Conservation (phyloP, 1,140 invertebrate genomes). For the Dendroctonus valens region DNA sequence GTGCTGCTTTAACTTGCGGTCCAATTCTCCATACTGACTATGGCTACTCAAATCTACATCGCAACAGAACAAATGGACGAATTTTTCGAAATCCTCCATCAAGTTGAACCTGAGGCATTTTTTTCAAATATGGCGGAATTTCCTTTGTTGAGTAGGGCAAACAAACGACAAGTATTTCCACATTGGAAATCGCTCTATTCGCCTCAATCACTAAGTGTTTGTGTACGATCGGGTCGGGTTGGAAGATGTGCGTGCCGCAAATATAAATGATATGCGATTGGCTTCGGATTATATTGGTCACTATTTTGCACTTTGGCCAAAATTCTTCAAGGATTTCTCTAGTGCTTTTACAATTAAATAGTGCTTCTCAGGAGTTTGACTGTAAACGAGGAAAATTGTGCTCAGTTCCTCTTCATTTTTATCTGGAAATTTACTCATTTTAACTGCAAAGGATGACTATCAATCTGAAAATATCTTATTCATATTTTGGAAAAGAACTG, state of each 20-base stretch:
- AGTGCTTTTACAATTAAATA: conserved; percentile 32
- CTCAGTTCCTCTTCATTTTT: conserved; percentile 15
- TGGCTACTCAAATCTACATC: conserved; percentile 21
- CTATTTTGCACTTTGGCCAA: conserved; percentile 26
- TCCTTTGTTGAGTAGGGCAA: conserved; percentile 37
- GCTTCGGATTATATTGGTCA: conserved; percentile 28
- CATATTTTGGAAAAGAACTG: too few species aligned
- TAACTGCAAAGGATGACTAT: too few species aligned
- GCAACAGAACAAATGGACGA: conserved; percentile 31
- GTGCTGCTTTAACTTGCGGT: conserved; percentile 23
- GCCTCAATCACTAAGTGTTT: conserved; percentile 31
- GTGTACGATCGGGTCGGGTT: conserved; percentile 28
- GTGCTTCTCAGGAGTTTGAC: conserved; percentile 38
- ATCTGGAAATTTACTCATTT: conserved; percentile 12
- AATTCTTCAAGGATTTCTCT: conserved; percentile 26
- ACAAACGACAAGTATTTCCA: conserved; percentile 24
- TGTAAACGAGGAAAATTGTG: conserved; percentile 31
- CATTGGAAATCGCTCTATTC: conserved; percentile 16
- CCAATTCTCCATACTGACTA: conserved; percentile 24
- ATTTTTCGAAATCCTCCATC: conserved; percentile 36
- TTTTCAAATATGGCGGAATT: conserved; percentile 29
- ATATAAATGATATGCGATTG: conserved; percentile 37
- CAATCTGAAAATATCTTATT: too few species aligned
- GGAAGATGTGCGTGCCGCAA: conserved; percentile 29
- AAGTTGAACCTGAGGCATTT: conserved; percentile 30